These are phyloP conservation scores for Acanthosepion lycidas DNA, from an alignment of 2,888 invertebrate genomes.

Conservation along the genomic window DNA sequence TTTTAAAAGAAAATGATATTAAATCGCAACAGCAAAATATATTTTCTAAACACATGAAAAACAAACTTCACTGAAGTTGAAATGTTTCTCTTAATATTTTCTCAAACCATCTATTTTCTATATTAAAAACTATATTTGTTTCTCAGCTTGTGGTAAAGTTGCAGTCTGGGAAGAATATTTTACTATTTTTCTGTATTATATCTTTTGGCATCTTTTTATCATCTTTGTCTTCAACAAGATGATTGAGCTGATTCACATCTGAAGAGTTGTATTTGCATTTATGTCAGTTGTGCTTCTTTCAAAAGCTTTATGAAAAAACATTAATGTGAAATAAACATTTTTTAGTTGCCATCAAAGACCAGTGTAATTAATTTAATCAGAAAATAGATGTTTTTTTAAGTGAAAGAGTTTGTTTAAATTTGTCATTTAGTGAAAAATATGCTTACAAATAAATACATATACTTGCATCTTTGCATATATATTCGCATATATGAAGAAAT, in stretches of 20 bases:
- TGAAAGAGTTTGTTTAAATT: background rate
- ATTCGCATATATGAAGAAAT: background rate
- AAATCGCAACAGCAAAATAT: too few species aligned
- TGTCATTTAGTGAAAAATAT: background rate
- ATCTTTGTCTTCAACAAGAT: background rate
- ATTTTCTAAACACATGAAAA: too few species aligned
- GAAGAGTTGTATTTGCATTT: background rate
- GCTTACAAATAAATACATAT: background rate
- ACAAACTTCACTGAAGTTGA: too few species aligned
- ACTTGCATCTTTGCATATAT: background rate
- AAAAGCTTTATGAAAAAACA: background rate
- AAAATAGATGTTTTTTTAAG: background rate
- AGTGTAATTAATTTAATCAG: background rate
- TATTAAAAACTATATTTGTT: background rate
- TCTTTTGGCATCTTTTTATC: background rate
- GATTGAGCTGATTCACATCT: background rate
- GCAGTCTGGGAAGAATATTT: background rate
- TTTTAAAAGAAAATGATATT: too few species aligned
- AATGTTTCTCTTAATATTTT: too few species aligned
- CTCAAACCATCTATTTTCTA: too few species aligned
- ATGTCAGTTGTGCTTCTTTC: background rate
- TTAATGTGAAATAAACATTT: background rate
- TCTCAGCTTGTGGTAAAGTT: background rate
- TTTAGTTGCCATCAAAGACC: background rate
- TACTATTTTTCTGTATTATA: background rate